Percentiles rank a stretch among this genome's conserved stretches.
phyloP scores from a whole-genome alignment of 2,888 invertebrate genomes.

The Enchytraeus crypticus region DNA sequence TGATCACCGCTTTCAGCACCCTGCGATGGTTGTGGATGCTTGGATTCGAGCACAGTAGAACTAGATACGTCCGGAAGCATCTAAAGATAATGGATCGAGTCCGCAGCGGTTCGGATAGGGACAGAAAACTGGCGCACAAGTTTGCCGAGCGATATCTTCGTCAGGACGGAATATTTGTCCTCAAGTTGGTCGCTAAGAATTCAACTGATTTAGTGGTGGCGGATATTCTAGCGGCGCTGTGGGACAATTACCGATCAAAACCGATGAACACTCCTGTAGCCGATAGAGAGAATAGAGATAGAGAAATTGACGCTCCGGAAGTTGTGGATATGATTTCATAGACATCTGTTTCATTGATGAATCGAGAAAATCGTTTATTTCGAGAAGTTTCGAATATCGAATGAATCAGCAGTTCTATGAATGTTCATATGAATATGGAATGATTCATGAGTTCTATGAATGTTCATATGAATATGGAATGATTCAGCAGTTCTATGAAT shows the following conservation, averaged over 20 bases:
- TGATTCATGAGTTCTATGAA: too few species aligned
- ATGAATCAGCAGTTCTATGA: too few species aligned
- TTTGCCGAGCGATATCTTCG: slow-evolving; percentile 45
- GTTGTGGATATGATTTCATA: too few species aligned
- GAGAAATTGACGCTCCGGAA: too few species aligned
- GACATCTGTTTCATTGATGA: too few species aligned
- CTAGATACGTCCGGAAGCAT: slow-evolving; percentile 49
- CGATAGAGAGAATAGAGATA: too few species aligned
- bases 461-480: too few species aligned
- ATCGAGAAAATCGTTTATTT: too few species aligned
- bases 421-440: too few species aligned
- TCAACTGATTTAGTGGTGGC: slow-evolving; percentile 46
- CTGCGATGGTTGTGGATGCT: slow-evolving; percentile 49
- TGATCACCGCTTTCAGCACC: slow-evolving; percentile 47
- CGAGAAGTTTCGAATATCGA: too few species aligned
- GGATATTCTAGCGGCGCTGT: slow-evolving; percentile 42
- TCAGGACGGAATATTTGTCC: slow-evolving; percentile 46
- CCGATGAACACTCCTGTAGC: slow-evolving; percentile 6
- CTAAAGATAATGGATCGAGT: slow-evolving; percentile 47
- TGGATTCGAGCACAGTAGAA: slow-evolving; percentile 43
- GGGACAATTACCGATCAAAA: slow-evolving; percentile 39
- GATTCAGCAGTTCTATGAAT: too few species aligned
- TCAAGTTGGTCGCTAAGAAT: slow-evolving; percentile 44
- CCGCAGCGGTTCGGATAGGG: slow-evolving; percentile 20
- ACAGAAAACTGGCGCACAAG: slow-evolving; percentile 27